Evolutionary conservation across 1,140 invertebrate species (phyloP).

Genomic region (Heliconius congener): DNA sequence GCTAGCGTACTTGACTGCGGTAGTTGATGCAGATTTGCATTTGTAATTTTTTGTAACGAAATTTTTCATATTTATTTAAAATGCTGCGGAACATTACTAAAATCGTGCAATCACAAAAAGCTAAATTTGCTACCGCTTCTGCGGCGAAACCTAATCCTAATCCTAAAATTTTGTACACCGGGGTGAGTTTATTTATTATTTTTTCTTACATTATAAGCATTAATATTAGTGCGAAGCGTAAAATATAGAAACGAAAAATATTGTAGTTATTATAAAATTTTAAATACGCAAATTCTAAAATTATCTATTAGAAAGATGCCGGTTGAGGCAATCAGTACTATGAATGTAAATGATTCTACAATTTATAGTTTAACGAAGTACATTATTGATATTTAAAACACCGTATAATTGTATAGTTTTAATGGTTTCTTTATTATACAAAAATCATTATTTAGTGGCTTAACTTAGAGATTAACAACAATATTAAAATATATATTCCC

Average conservation of each 20-base stretch:
- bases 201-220: background rate
- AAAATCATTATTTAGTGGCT: too few species aligned
- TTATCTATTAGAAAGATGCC: background rate
- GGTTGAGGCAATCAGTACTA: background rate
- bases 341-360: background rate
- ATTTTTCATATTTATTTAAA: conserved; percentile 35
- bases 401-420: too few species aligned
- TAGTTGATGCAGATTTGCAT: background rate
- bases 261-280: background rate
- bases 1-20: background rate
- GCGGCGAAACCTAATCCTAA: conserved; percentile 81
- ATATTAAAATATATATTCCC: background rate
- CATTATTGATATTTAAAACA: background rate
- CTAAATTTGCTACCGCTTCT: conserved; percentile 76
- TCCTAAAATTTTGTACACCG: conserved; percentile 85
- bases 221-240: background rate
- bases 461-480: background rate
- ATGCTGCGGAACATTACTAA: conserved; percentile 74
- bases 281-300: background rate
- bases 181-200: conserved; percentile 79
- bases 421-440: too few species aligned
- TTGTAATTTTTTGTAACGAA: background rate
- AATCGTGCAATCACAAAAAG: conserved; percentile 63
- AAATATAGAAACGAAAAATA: background rate
- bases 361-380: background rate